Conservation (phyloP, 2,888 invertebrate genomes). For the Phyllotreta cruciferae region DNA sequence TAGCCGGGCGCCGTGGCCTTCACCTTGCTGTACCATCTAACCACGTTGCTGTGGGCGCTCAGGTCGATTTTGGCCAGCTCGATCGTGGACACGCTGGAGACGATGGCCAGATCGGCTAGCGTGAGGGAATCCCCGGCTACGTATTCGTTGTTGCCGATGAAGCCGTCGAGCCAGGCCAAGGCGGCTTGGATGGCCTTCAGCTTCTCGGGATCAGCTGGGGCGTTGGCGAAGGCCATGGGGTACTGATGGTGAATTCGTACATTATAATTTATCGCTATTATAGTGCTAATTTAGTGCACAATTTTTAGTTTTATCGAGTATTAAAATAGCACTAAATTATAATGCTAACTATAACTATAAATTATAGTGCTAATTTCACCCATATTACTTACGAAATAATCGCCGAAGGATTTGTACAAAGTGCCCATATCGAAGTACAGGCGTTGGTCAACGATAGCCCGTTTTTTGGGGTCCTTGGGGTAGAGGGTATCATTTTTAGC, state of each 20-base stretch:
- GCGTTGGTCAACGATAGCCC: constrained; percentile 79
- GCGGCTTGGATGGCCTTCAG: constrained; percentile 73
- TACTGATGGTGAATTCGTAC: constrained; percentile 54
- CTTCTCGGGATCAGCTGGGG: constrained; percentile 67
- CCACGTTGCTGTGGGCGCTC: constrained; percentile 72
- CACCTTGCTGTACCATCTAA: constrained; percentile 67
- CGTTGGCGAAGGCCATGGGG: constrained; percentile 60
- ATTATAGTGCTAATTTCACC: too few species aligned
- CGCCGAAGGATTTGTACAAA: constrained; percentile 72
- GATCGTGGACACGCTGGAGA: constrained; percentile 73
- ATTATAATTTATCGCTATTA: too few species aligned
- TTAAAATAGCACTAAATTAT: too few species aligned
- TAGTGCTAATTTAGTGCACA: too few species aligned
- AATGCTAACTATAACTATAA: too few species aligned
- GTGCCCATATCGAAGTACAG: constrained; percentile 83
- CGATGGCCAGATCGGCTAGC: constrained; percentile 77
- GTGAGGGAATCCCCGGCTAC: constrained; percentile 77
- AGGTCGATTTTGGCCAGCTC: constrained; percentile 71
- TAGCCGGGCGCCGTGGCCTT: constrained; percentile 70
- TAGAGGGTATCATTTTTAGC: constrained; percentile 78
- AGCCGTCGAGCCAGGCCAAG: constrained; percentile 73
- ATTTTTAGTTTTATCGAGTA: too few species aligned
- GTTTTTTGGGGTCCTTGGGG: constrained; percentile 78
- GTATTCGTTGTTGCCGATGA: constrained; percentile 74
- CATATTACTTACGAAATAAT: constrained; percentile 79